A percentile compares a stretch with the other conserved stretches of the same genome.
phyloP scores from a whole-genome alignment of 2,888 invertebrate species.

The Phengaris arion region DNA sequence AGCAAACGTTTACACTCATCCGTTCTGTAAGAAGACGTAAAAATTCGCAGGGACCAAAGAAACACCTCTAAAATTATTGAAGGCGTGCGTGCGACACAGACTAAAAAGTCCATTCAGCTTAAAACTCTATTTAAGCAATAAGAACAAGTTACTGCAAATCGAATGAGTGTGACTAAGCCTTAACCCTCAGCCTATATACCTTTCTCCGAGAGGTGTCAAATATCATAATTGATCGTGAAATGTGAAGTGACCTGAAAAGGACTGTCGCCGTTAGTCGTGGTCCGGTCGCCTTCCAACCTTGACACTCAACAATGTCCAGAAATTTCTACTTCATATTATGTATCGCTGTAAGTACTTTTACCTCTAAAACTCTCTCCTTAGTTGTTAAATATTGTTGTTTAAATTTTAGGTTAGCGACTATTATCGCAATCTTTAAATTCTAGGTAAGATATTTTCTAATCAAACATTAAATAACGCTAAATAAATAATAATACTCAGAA shows the following conservation, averaged over 20 bases:
- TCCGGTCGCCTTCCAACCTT: constrained; percentile 32
- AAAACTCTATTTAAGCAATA: not conserved
- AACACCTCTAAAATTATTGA: too few species aligned
- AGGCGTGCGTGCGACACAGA: too few species aligned
- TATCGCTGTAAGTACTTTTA: constrained; percentile 33
- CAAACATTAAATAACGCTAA: not conserved
- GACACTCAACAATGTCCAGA: constrained; percentile 33
- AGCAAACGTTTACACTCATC: too few species aligned
- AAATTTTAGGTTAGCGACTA: not conserved
- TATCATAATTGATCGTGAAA: constrained; percentile 59
- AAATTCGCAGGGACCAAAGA: too few species aligned
- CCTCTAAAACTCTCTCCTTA: not conserved
- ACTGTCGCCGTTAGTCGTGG: constrained; percentile 54
- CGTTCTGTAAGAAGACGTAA: too few species aligned
- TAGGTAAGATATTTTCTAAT: not conserved
- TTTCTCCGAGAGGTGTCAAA: constrained; percentile 56
- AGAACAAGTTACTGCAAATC: not conserved
- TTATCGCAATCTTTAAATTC: not conserved
- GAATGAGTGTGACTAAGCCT: not conserved
- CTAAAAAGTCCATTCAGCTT: too few species aligned
- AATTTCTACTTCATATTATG: constrained; percentile 19
- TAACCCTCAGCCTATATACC: constrained; percentile 6
- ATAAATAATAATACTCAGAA: not conserved
- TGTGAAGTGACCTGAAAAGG: constrained; percentile 54
- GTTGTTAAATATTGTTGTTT: not conserved